These are phyloP conservation scores for Streptopelia turtur DNA, from an alignment of 2,797 vertebrate species.

Conservation along the genomic window DNA sequence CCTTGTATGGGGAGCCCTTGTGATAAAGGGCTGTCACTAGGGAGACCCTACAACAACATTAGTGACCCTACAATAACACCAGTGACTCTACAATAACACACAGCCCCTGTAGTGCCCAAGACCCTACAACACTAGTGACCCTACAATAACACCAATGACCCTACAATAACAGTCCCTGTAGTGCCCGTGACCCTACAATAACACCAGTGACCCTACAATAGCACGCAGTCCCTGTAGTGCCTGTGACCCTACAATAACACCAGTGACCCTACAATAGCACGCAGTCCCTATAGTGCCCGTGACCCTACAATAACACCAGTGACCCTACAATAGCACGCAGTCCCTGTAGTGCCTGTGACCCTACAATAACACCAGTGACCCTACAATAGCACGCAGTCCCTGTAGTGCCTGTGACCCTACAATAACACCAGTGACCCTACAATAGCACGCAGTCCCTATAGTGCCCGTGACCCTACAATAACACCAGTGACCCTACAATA, in stretches of 20 bases:
- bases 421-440: neutral
- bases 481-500: neutral
- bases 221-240: neutral
- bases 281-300: neutral
- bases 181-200: neutral
- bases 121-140: neutral
- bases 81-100: too few relatives aligned
- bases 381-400: too few relatives aligned
- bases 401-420: neutral
- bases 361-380: neutral
- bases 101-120: neutral
- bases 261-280: too few relatives aligned
- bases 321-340: neutral
- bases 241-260: neutral
- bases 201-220: neutral
- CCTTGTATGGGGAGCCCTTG: too few relatives aligned
- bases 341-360: too few relatives aligned
- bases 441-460: neutral
- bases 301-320: neutral
- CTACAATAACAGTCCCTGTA: neutral
- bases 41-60: neutral
- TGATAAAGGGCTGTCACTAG: neutral
- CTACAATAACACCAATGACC: too few relatives aligned
- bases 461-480: neutral
- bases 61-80: neutral